A percentile compares a stretch with the other conserved stretches of the same genome.
Conservation (phyloP, 2,888 invertebrate genomes). For the Lacanobia oleracea region DNA sequence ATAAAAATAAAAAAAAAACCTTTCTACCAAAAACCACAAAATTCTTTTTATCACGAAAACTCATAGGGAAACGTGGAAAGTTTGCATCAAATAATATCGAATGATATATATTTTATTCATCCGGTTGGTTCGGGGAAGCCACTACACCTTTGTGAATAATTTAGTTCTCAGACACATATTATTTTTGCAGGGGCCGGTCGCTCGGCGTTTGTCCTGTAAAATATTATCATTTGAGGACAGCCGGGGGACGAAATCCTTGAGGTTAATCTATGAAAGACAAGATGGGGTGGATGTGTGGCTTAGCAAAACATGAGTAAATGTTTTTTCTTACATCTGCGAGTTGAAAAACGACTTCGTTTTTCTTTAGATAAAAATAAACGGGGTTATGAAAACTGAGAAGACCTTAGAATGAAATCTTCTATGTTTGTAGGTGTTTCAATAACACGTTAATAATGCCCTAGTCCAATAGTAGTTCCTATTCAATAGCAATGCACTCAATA, state of each 20-base stretch:
- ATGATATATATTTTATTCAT: constrained; percentile 88
- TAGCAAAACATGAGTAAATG: constrained; percentile 45
- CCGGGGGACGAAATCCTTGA: constrained; percentile 71
- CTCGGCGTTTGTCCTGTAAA: constrained; percentile 80
- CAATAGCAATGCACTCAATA: constrained; percentile 53
- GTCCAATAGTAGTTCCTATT: constrained; percentile 27
- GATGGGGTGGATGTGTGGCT: constrained; percentile 49
- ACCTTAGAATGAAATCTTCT: background rate
- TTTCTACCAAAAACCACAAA: constrained; percentile 49
- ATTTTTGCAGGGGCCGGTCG: constrained; percentile 85
- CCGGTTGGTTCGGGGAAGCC: constrained; percentile 78
- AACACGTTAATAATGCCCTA: constrained; percentile 4
- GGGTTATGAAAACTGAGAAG: background rate
- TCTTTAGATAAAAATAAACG: background rate
- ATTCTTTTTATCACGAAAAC: constrained; percentile 65
- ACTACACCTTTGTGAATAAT: constrained; percentile 88
- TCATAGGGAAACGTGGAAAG: constrained; percentile 70
- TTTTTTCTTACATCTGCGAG: constrained; percentile 10
- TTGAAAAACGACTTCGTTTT: background rate
- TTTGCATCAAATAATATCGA: constrained; percentile 82
- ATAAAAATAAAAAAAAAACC: background rate
- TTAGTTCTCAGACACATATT: constrained; percentile 84
- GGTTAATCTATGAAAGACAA: constrained; percentile 62
- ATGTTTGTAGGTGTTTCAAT: background rate
- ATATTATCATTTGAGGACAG: constrained; percentile 77